Evolutionary conservation across 2,113 vertebrate species (phyloP), one percentile per base, ranked within the genome.

Genomic region (Ailuropoda melanoleuca): DNA sequence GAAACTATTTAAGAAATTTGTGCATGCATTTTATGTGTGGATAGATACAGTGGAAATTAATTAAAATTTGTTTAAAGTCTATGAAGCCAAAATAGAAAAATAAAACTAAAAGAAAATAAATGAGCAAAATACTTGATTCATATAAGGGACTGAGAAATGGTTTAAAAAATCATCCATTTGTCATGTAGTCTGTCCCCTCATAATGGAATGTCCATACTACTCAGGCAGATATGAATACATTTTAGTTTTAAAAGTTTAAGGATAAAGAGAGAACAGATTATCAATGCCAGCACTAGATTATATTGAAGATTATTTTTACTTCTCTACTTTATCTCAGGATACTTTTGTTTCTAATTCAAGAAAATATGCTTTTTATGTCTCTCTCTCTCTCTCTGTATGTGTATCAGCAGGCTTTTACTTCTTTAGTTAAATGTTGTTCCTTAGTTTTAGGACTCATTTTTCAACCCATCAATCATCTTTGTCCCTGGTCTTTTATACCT

Each of bases 181-280:
- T 82, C 46, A n/a, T 68, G 37, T 68, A 68, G 37, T 88, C 19
- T 84, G 0, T 62, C 8, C 6, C 13, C 64, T 83, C 2, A 72
- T 29, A 77, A 34, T 68, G 29, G 4, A 56, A 81, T 46, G 48
- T 70, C 55, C 4, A 2, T 83, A 58, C 15, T 34, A 58, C 21
- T 53, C 21, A 78, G 43, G 39, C 18, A 90, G 23, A 60, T 55
- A 34, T 1, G 37, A 93, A 53, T 60, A 75, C 26, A 88, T 74
- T 89, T 93, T 90, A 39, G 43, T 87, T 97, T 96, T 39, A 72
- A 81, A 94, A 26, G 4, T 92, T 92, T 92, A 66, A 60, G 82
- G 80, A 60, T 39, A 53, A 60, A 58, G 6, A 86, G 68, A 9
- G 53, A 15, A 37, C 6, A 75, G 60, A 93, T 14, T 87, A 90